These are phyloP conservation scores for Musca vetustissima DNA, from an alignment of 1,140 invertebrate genomes.

Conservation along the genomic window DNA sequence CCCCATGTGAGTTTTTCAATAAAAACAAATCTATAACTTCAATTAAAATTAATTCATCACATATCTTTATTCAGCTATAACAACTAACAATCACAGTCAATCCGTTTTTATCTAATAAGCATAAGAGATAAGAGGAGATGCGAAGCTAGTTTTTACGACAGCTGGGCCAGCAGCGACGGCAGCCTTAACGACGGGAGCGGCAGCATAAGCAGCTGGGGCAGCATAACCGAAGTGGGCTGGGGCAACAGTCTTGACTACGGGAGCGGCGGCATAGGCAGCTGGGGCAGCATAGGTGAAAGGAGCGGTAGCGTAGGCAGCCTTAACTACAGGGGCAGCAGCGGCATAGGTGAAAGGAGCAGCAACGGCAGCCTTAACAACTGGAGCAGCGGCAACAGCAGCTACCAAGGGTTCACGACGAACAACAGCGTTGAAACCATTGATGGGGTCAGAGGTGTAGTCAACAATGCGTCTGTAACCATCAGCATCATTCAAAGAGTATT, in stretches of 20 bases:
- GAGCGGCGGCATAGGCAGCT: slow-evolving; percentile 32
- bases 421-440: slow-evolving; percentile 58
- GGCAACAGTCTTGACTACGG: slow-evolving; percentile 39
- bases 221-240: slow-evolving; percentile 28
- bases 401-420: slow-evolving; percentile 52
- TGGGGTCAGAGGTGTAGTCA: slow-evolving; percentile 54
- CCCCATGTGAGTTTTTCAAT: no score
- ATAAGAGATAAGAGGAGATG: slow-evolving; percentile 31
- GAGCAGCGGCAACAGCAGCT: slow-evolving; percentile 42
- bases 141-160: slow-evolving; percentile 25
- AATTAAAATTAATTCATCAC: neutral
- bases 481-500: slow-evolving; percentile 55
- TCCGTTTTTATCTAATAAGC: slow-evolving; percentile 31
- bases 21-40: no score
- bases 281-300: slow-evolving; percentile 16
- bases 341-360: no score
- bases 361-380: slow-evolving; percentile 50
- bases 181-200: slow-evolving; percentile 48
- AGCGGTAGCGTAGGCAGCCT: slow-evolving; percentile 32
- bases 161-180: slow-evolving; percentile 34
- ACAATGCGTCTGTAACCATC: slow-evolving; percentile 57
- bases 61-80: slow-evolving; percentile 26
- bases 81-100: slow-evolving; percentile 22
- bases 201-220: no score
- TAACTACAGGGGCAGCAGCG: slow-evolving; percentile 41